Base-by-base conservation (phyloP, 2,888 invertebrate species). In the Nephrotoma flavescens region DNA sequence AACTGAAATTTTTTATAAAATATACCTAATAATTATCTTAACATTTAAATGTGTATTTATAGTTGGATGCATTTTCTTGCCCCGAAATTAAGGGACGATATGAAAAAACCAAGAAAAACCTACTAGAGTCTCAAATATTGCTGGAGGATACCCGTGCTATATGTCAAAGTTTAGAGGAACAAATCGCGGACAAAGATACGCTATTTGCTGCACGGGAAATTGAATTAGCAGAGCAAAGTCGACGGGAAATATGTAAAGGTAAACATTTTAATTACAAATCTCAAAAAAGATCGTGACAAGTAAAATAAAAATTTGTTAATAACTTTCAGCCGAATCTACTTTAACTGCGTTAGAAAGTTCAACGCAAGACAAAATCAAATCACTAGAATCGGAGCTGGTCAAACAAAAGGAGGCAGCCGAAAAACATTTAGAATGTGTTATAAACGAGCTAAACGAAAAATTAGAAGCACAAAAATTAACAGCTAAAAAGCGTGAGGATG, bases 321-420 rank as follows among this genome's bases (percentile, higher is more conserved):
- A 87, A 44, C 47, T 85, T 12, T 0, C 90, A 94, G 94, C 93
- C 90, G 93, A 93, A 90, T 92, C 93, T 91, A 94, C 93, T 91
- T 90, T 94, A 90, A 91, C 87, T 87, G 91, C 91, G 87, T 88
- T 90, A 83, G 90, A 91, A 88, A 87, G 88, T 87, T 88, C 89
- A 86, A 90, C 90, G 57, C 90, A 90, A 87, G 89, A 90, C 42
- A 90, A 90, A 86, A 89, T 91, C 85, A 87, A 88, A 41, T 88
- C 89, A 31, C 87, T 91, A 2, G 90, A 92, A 87, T 86, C 88
- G 9, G 90, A 91, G 88, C 87, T 92, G 87, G 88, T 86, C 47
- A 88, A 88, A 87, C 90, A 90, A 88, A 89, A 91, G 47, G 89
- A 88, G 44, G 90, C 90, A 87, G 89, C 89, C 87, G 89, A 90